Conservation (phyloP, 2,113 vertebrate species). For the Poicephalus gulielmi region DNA sequence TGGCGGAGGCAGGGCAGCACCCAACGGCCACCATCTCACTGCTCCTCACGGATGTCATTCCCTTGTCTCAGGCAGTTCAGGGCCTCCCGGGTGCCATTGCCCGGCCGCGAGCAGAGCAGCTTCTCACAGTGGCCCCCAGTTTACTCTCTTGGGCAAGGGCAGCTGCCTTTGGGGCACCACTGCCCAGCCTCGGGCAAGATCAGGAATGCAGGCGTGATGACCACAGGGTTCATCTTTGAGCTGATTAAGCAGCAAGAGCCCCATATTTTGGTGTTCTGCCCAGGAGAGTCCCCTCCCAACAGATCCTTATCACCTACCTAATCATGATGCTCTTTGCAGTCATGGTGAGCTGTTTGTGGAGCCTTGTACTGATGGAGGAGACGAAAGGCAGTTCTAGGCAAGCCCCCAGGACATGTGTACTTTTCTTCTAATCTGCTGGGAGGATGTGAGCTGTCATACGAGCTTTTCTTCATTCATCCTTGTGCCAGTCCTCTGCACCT, state of each 20-base stretch:
- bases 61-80: too few relatives aligned
- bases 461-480: neutral
- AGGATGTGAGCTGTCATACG: fast-evolving
- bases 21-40: neutral
- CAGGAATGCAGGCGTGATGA: neutral
- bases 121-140: neutral
- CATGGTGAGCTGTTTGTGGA: neutral
- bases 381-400: neutral
- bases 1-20: neutral
- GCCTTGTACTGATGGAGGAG: neutral
- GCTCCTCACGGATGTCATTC: fast-evolving
- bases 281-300: neutral
- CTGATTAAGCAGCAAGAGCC: neutral
- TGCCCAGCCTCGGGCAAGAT: neutral
- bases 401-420: neutral
- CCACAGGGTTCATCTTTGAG: neutral
- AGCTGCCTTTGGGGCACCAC: neutral
- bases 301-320: neutral
- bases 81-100: too few relatives aligned
- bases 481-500: fast-evolving
- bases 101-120: neutral
- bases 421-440: neutral
- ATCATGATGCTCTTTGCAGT: neutral
- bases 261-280: neutral
- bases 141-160: neutral